Evolutionary conservation across 2,888 invertebrate species (phyloP).

Genomic region (Drosophila nr. fundita): DNA sequence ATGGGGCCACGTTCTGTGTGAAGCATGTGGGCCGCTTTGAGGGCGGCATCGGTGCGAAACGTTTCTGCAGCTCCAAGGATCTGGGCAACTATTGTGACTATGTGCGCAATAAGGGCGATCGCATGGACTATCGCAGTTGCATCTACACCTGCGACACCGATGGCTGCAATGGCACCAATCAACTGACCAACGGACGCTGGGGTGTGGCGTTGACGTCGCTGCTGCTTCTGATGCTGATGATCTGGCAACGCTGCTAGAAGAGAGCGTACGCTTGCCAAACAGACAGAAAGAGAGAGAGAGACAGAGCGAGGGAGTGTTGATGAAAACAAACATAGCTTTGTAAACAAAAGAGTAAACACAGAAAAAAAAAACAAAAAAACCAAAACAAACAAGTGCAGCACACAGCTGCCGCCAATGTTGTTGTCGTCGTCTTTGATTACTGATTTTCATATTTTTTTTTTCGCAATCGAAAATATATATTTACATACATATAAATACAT

Average conservation of each 20-base stretch:
- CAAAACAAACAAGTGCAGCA: slow-evolving; percentile 3
- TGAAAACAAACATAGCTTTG: slow-evolving; percentile 60
- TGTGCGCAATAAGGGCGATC: slow-evolving; percentile 93
- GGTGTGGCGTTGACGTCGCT: slow-evolving; percentile 45
- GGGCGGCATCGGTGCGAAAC: slow-evolving; percentile 95
- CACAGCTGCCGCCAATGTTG: slow-evolving; percentile 13
- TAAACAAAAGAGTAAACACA: slow-evolving; percentile 48
- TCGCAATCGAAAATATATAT: slow-evolving; percentile 3
- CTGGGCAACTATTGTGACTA: slow-evolving; percentile 96
- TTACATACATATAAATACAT: slow-evolving; percentile 8
- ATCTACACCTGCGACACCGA: slow-evolving; percentile 93
- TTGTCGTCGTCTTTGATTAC: slow-evolving; percentile 32
- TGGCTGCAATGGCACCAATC: slow-evolving; percentile 90
- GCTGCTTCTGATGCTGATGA: slow-evolving; percentile 16
- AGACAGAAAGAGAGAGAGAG: background rate
- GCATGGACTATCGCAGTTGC: slow-evolving; percentile 93
- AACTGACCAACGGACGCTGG: slow-evolving; percentile 31
- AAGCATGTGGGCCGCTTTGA: slow-evolving; percentile 96
- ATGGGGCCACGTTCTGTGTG: slow-evolving; percentile 94
- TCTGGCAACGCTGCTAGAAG: slow-evolving; percentile 59
- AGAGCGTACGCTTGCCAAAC: background rate
- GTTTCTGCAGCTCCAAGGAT: slow-evolving; percentile 94
- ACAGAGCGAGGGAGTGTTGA: background rate
- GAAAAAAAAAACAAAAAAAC: background rate
- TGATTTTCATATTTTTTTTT: slow-evolving; percentile 18